Percentiles rank a stretch among this genome's conserved stretches.
These are phyloP conservation scores for Brachionus calyciflorus DNA, from an alignment of 1,140 invertebrate species.

Conservation along the genomic window DNA sequence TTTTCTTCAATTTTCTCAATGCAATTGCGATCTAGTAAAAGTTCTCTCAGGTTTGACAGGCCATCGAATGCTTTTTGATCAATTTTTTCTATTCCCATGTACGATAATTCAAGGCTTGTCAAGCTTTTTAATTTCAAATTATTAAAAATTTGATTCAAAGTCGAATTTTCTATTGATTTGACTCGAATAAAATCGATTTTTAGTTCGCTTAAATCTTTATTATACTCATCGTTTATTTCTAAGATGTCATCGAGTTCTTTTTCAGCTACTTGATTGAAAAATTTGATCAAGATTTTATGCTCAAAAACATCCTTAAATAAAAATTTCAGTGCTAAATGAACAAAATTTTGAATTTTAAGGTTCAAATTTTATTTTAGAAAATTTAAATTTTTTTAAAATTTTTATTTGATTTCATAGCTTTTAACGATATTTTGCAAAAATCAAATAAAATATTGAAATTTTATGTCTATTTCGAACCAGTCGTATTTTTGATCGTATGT, in stretches of 20 bases:
- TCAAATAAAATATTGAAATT: no score
- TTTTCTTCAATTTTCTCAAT: not conserved
- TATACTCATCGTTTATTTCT: not conserved
- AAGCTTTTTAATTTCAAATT: conserved; percentile 2
- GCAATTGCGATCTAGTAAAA: not conserved
- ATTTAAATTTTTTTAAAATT: no score
- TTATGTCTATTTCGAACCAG: no score
- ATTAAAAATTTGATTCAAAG: not conserved
- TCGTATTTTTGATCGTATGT: no score
- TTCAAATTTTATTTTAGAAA: not conserved
- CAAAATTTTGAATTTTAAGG: not conserved
- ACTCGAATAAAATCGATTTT: not conserved
- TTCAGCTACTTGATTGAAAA: not conserved
- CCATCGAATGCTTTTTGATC: not conserved
- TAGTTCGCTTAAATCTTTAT: not conserved
- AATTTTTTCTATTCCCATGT: not conserved
- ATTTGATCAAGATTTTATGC: not conserved
- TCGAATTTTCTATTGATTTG: not conserved
- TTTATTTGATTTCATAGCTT: no score
- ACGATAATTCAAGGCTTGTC: not conserved
- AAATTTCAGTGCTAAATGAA: no score
- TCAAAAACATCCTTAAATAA: conserved; percentile 9
- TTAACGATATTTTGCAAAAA: no score
- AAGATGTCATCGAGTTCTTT: not conserved
- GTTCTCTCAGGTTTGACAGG: not conserved